Percentiles rank a stretch among this genome's conserved stretches.
Conservation (phyloP, 2,113 vertebrate genomes). For the Xenopus laevis region DNA sequence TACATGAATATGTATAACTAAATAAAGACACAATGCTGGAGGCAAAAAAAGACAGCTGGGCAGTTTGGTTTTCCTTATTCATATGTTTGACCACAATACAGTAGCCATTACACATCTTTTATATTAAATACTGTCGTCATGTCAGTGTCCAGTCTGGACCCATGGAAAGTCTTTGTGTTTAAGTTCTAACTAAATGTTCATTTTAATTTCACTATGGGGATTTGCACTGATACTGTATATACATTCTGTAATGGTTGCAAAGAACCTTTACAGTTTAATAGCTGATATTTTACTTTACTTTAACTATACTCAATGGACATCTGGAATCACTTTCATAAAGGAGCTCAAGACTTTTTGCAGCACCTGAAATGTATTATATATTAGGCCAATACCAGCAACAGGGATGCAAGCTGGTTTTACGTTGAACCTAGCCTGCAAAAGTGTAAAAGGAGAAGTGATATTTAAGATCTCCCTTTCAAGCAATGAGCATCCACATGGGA, state of each 20-base stretch:
- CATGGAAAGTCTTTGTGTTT: conserved; percentile 54
- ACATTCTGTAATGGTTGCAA: conserved; percentile 59
- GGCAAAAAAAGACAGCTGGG: too few species aligned
- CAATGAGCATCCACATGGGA: conserved; percentile 63
- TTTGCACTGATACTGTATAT: conserved; percentile 61
- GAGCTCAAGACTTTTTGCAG: conserved; percentile 58
- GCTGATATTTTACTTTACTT: conserved; percentile 66
- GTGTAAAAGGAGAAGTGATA: conserved; percentile 75
- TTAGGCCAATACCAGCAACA: conserved; percentile 58
- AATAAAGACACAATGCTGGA: too few species aligned
- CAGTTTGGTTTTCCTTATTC: too few species aligned
- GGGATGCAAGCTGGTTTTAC: conserved; percentile 62
- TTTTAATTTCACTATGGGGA: conserved; percentile 60
- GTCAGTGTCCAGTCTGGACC: conserved; percentile 1
- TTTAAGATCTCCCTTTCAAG: conserved; percentile 70
- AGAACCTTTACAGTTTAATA: conserved; percentile 64
- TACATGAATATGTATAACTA: too few species aligned
- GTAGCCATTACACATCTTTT: conserved; percentile 49
- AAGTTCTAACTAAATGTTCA: conserved; percentile 53
- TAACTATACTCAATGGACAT: conserved; percentile 69
- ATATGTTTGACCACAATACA: not conserved
- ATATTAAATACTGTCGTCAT: conserved; percentile 56
- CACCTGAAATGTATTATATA: conserved; percentile 77
- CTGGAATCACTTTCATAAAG: conserved; percentile 74
- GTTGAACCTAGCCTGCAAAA: conserved; percentile 70